These are phyloP conservation scores for Nesoenas mayeri DNA, from an alignment of 2,113 vertebrate species.

Conservation along the genomic window DNA sequence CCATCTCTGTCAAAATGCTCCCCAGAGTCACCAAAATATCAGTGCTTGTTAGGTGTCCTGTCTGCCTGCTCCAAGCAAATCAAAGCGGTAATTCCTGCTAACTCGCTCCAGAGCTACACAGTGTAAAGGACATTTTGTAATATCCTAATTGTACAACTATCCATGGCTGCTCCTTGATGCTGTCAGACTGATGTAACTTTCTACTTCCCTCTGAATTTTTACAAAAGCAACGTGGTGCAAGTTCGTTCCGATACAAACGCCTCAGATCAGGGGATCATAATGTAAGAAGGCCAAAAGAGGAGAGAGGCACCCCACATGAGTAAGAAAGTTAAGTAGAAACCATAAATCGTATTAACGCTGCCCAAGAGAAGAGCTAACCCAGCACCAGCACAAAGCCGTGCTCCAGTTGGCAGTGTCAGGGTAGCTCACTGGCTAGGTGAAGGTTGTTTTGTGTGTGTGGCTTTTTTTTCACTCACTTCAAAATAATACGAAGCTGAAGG, in stretches of 20 bases:
- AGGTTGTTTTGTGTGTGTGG: background rate
- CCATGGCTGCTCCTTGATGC: background rate
- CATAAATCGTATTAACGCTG: accelerated
- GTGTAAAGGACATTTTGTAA: background rate
- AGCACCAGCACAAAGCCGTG: accelerated
- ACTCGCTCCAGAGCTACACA: background rate
- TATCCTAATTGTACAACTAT: background rate
- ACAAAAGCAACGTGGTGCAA: background rate
- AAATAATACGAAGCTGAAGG: conserved; percentile 5
- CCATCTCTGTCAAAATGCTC: background rate
- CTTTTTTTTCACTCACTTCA: background rate
- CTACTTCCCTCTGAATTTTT: background rate
- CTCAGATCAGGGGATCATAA: background rate
- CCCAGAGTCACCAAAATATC: background rate
- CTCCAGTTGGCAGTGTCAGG: background rate
- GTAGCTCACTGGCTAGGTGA: background rate
- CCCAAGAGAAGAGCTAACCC: background rate
- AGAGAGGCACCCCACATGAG: background rate
- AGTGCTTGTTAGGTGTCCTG: background rate
- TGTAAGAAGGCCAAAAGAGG: background rate
- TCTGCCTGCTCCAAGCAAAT: background rate
- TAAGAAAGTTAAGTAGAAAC: background rate
- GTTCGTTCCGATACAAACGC: background rate
- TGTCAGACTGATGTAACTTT: background rate
- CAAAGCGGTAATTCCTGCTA: background rate